Evolutionary conservation across 2,888 invertebrate genomes (phyloP).

Genomic region (Patella depressa): DNA sequence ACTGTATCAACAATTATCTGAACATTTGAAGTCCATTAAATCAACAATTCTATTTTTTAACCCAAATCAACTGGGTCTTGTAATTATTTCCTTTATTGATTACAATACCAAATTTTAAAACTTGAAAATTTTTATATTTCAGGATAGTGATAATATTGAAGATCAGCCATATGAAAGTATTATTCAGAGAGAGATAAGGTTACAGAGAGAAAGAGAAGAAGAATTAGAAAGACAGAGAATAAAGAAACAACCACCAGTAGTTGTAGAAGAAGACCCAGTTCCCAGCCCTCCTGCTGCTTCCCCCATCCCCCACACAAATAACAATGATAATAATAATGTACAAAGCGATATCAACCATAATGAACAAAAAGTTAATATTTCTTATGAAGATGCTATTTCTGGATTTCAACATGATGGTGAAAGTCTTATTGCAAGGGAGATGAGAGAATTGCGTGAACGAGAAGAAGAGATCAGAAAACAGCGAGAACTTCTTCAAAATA

Average conservation of each 20-base stretch:
- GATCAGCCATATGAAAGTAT: constrained; percentile 59
- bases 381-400: constrained; percentile 56
- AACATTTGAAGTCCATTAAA: too few relatives aligned
- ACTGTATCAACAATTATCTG: too few relatives aligned
- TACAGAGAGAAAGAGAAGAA: constrained; percentile 61
- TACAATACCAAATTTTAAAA: too few relatives aligned
- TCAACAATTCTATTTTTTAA: too few relatives aligned
- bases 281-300: constrained; percentile 24
- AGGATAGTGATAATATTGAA: neutral
- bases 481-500: constrained; percentile 20
- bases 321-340: constrained; percentile 33
- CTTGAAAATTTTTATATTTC: constrained; percentile 2
- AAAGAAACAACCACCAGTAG: constrained; percentile 23
- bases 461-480: constrained; percentile 72
- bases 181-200: constrained; percentile 64
- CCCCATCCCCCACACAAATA: constrained; percentile 29
- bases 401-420: constrained; percentile 62
- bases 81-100: too few relatives aligned
- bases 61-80: too few relatives aligned
- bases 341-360: constrained; percentile 36
- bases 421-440: constrained; percentile 72
- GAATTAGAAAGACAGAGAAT: constrained; percentile 46
- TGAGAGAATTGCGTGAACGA: constrained; percentile 72
- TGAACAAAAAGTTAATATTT: constrained; percentile 34
- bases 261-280: constrained; percentile 10